Evolutionary conservation across 2,888 invertebrate species (phyloP).

Genomic region (Spialia ferax): DNA sequence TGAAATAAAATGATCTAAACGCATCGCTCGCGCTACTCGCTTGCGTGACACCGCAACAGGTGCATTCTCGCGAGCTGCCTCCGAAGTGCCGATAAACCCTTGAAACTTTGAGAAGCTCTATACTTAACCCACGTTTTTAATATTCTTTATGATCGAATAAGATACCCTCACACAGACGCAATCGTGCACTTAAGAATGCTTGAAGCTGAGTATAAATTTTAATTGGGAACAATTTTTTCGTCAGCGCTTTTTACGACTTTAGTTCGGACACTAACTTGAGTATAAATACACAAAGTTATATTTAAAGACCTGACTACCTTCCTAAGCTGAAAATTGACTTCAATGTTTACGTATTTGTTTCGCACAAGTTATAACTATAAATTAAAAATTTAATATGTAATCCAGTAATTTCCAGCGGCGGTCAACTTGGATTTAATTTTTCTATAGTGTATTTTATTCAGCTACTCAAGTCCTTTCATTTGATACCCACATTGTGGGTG

Average conservation of each 20-base stretch:
- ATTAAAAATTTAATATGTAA: too few species aligned
- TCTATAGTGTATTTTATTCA: too few species aligned
- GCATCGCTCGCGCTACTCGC: conserved; percentile 45
- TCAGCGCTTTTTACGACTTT: not conserved
- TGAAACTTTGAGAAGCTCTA: conserved; percentile 52
- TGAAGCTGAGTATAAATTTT: conserved; percentile 51
- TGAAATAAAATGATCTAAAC: conserved; percentile 50
- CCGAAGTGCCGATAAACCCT: conserved; percentile 49
- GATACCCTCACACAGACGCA: conserved; percentile 15
- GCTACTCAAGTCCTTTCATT: too few species aligned
- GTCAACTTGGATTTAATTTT: too few species aligned
- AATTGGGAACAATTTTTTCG: conserved; percentile 6
- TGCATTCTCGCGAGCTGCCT: conserved; percentile 50
- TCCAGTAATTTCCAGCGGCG: too few species aligned
- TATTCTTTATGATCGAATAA: conserved; percentile 35
- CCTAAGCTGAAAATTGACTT: too few species aligned
- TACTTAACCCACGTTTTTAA: conserved; percentile 45
- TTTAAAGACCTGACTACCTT: too few species aligned
- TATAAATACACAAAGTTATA: too few species aligned
- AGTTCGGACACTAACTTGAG: not conserved
- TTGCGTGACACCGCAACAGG: conserved; percentile 64
- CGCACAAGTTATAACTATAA: too few species aligned
- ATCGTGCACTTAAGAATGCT: conserved; percentile 28
- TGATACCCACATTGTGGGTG: too few species aligned
- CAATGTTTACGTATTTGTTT: too few species aligned